Evolutionary conservation across 2,113 vertebrate genomes (phyloP).

Genomic region (Smithornis capensis): DNA sequence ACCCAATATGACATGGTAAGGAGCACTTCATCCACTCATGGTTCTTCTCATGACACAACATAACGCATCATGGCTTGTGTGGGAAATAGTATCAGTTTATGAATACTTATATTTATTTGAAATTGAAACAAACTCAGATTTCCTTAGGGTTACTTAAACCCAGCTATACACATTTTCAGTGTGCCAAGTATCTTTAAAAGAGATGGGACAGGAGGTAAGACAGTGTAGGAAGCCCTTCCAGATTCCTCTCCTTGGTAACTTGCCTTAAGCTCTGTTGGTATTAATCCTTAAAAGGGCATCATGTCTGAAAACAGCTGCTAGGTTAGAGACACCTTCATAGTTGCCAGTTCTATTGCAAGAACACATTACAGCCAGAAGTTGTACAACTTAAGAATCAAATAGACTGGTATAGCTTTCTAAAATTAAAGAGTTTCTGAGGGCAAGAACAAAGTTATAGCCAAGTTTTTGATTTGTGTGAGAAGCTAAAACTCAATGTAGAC

Average conservation of each 20-base stretch:
- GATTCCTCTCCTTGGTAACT: neutral
- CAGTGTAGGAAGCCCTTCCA: neutral
- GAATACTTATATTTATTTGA: rapidly evolving
- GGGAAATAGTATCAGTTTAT: neutral
- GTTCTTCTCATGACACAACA: neutral
- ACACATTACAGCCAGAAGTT: neutral
- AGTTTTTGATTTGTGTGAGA: neutral
- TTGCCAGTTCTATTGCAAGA: neutral
- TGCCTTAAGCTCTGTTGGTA: neutral
- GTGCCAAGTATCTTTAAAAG: neutral
- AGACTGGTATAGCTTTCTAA: neutral
- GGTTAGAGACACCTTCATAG: neutral
- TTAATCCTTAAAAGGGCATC: neutral
- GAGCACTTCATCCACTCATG: neutral
- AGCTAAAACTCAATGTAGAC: neutral
- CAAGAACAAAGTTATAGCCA: neutral
- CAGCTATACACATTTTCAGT: neutral
- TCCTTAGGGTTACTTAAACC: neutral
- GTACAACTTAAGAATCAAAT: neutral
- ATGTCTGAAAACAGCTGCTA: neutral
- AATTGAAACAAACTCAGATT: neutral
- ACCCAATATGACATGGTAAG: neutral
- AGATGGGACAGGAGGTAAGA: neutral
- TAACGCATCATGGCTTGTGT: neutral
- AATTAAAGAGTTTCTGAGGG: neutral